Evolutionary conservation across 2,888 invertebrate genomes (phyloP).

Genomic region (Gymnocheta viridis): DNA sequence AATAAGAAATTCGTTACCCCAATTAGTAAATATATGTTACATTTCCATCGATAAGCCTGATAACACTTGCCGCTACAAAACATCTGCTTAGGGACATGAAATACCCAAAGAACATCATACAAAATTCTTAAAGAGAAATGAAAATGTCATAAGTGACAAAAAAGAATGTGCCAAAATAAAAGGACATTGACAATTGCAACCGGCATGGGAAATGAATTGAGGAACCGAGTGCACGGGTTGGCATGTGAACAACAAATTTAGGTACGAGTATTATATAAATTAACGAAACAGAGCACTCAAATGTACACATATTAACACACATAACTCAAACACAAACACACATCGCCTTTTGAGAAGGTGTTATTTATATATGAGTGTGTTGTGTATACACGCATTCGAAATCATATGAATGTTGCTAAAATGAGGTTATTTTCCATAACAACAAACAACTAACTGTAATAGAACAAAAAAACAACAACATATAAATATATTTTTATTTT

Average conservation of each 20-base stretch:
- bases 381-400: too few relatives aligned
- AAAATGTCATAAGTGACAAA: constrained; percentile 36
- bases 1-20: not conserved
- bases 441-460: constrained; percentile 18
- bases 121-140: not conserved
- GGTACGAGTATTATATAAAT: constrained; percentile 19
- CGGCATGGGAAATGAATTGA: constrained; percentile 28
- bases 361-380: too few relatives aligned
- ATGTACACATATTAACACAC: not conserved
- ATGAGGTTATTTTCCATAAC: not conserved
- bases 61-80: not conserved
- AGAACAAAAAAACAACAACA: constrained; percentile 7
- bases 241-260: constrained; percentile 55
- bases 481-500: too few relatives aligned
- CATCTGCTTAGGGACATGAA: not conserved
- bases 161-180: constrained; percentile 15
- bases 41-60: not conserved
- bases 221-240: constrained; percentile 38
- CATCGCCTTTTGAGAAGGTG: too few relatives aligned
- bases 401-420: too few relatives aligned
- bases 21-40: constrained; percentile 7
- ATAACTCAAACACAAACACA: too few relatives aligned
- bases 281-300: not conserved
- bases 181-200: constrained; percentile 42
- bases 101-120: not conserved